Conservation (phyloP, 1,140 invertebrate species). For the Calephelis nemesis region DNA sequence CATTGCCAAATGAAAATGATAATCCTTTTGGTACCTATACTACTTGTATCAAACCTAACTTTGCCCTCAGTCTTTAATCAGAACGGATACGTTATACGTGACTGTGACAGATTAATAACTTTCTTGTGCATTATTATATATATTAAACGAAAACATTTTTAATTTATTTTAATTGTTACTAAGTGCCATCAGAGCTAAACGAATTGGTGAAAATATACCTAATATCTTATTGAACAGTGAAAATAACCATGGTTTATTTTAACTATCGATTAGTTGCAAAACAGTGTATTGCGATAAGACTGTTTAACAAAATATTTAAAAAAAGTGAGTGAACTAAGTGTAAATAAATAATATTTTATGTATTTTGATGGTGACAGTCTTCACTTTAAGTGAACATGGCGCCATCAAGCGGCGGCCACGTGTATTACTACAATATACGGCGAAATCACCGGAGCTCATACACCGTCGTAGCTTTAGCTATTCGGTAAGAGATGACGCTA, state of each 20-base stretch:
- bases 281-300: neutral
- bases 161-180: too few relatives aligned
- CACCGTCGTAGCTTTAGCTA: conserved; percentile 51
- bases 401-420: conserved; percentile 74
- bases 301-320: neutral
- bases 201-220: too few relatives aligned
- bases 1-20: conserved; percentile 72
- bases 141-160: too few relatives aligned
- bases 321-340: conserved; percentile 25
- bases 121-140: neutral
- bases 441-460: conserved; percentile 43
- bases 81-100: conserved; percentile 44
- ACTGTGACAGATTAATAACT: conserved; percentile 31
- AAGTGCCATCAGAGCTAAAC: too few relatives aligned
- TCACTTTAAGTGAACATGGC: conserved; percentile 70
- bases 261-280: too few relatives aligned
- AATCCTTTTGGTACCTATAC: conserved; percentile 53
- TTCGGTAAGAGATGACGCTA: conserved; percentile 72
- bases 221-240: too few relatives aligned
- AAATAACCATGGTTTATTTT: too few relatives aligned
- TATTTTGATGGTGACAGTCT: conserved; percentile 75
- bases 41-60: conserved; percentile 64
- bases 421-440: conserved; percentile 60
- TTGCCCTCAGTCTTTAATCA: conserved; percentile 66
- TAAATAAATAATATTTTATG: conserved; percentile 47